Evolutionary conservation across 2,797 vertebrate genomes (phyloP), one percentile per base, ranked within the genome.

Genomic region (Parotocinclus haroldoi): DNA sequence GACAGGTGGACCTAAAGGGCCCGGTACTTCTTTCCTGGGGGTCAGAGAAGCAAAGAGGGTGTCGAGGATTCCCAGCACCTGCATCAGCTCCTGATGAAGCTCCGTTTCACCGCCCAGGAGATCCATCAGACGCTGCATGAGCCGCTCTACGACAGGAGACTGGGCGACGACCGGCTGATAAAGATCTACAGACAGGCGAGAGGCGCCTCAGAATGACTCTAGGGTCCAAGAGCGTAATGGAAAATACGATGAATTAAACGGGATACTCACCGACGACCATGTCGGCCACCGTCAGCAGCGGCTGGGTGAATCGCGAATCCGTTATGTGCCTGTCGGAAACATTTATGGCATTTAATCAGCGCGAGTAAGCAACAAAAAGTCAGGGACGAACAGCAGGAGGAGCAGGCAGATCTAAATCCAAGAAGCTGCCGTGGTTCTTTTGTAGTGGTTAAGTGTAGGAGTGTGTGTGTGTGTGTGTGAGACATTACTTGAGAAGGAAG

Each of bases 11-110:
- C 38, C 19, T 1, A n/a, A 11, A 49, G 70, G 52, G 68, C 58
- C 83, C 48, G 0, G 54, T 59, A 82, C 79, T 71, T 86, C 82
- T 76, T 75, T 91, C 78, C 88, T 93, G 8, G 89, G 85, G 9
- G 91, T 85, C 71, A 92, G 87, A 19, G 93, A 92, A 72, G 96
- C 93, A 71, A 99, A 98, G 48, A 99, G 84, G 1, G 93, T 92
- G 88, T 98, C 97, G 89, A 99, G 89, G 93, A 99, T 99, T 58
- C 97, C 97, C 75, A 99, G 79, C 58, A 95, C 93, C 83, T 97
- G 93, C 38, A 98, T 69, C 0, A 99, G 89, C 39, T 98, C 92
- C 74, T 90, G 91, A 76, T 98, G 92, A 78, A 92, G 95, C 81
- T 93, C 89, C 10, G 95, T 89, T 85, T 99, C 97, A 74, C 81